Evolutionary conservation across 2,797 vertebrate genomes (phyloP).

Genomic region (Malurus leucopterus): DNA sequence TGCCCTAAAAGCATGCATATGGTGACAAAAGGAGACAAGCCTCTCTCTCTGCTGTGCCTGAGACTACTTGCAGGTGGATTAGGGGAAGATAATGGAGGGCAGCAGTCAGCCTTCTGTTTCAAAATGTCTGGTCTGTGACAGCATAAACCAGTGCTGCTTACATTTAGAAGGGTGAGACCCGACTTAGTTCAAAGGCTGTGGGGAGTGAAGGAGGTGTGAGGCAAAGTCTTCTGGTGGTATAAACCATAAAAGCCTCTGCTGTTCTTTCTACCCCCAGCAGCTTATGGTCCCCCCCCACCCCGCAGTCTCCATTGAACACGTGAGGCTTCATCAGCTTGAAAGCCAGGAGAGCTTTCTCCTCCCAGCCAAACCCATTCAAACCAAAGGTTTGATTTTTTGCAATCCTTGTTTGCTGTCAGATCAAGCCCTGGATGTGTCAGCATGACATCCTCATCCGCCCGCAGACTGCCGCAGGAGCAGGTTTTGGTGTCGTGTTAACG

Average conservation of each 20-base stretch:
- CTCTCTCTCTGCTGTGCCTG: not conserved
- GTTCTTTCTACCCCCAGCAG: not conserved
- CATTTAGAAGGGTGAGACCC: not conserved
- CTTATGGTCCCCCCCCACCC: not conserved
- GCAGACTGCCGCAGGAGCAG: not conserved
- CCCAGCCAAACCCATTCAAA: not conserved
- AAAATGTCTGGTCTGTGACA: slow-evolving; percentile 3
- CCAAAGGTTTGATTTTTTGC: not conserved
- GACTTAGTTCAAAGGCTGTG: not conserved
- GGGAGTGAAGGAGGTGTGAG: not conserved
- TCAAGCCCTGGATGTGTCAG: slow-evolving; percentile 44
- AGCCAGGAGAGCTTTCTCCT: slow-evolving; percentile 3
- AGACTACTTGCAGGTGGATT: slow-evolving; percentile 9
- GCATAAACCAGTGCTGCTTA: not conserved
- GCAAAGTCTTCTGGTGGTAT: not conserved
- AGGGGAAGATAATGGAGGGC: not conserved
- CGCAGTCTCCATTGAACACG: not conserved
- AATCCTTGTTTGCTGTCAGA: slow-evolving; percentile 30
- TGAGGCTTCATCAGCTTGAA: not conserved
- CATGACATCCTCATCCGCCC: not conserved
- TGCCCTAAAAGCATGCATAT: slow-evolving; percentile 35
- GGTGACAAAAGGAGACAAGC: slow-evolving; percentile 31
- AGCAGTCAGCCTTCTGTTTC: not conserved
- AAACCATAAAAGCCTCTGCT: not conserved
- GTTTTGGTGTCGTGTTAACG: slow-evolving; percentile 34